Percentiles rank a stretch among this genome's conserved stretches.
Evolutionary conservation across 2,113 vertebrate genomes (phyloP).

Genomic region (Callorhinus ursinus): DNA sequence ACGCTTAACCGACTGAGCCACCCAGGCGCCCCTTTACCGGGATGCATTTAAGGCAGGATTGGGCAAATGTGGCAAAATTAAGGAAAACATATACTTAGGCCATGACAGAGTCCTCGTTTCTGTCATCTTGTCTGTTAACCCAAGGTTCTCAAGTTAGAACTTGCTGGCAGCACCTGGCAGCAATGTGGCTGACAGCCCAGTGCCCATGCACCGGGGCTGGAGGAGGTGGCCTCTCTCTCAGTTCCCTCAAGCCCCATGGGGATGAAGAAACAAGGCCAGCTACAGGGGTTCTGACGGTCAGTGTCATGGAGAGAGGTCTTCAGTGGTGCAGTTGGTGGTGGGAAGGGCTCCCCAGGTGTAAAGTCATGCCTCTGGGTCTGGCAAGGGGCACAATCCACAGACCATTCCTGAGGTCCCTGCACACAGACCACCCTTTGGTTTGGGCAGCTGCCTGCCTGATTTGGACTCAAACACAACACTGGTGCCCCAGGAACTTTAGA

Average conservation of each 20-base stretch:
- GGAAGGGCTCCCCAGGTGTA: not conserved
- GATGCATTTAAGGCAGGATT: not conserved
- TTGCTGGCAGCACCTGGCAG: not conserved
- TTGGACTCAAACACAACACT: not conserved
- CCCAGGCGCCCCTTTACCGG: not conserved
- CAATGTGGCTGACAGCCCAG: not conserved
- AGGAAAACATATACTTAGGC: not conserved
- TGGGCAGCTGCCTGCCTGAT: not conserved
- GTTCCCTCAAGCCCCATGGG: accelerated
- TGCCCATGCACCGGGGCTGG: accelerated
- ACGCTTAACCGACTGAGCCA: not conserved
- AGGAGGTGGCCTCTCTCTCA: not conserved
- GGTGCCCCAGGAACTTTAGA: not conserved
- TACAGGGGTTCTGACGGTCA: accelerated
- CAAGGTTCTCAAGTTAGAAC: not conserved
- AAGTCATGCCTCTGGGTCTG: not conserved
- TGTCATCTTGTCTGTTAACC: not conserved
- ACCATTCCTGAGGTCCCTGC: not conserved
- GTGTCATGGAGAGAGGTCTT: accelerated
- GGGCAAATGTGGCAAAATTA: not conserved
- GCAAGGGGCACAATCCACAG: not conserved
- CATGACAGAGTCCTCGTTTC: not conserved
- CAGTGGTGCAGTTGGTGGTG: accelerated
- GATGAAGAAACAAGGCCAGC: no score
- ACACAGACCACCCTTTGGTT: not conserved